A percentile compares a stretch with the other conserved stretches of the same genome.
Evolutionary conservation across 2,113 vertebrate genomes (phyloP).

Genomic region (Ailuropoda melanoleuca): DNA sequence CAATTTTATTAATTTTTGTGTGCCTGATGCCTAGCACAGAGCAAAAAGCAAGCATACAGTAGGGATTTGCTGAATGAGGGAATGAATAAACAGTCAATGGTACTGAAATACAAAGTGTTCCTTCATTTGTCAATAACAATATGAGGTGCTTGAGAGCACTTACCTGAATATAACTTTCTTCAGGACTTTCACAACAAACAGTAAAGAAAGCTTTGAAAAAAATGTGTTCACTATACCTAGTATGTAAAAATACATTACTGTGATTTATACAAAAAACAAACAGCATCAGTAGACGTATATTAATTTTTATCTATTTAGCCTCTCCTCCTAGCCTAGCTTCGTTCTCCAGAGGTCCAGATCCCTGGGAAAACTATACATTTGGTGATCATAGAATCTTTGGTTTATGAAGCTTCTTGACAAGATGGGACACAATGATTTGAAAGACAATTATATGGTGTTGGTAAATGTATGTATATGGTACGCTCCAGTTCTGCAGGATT

Average conservation of each 20-base stretch:
- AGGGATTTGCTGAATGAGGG: background rate
- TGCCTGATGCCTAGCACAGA: background rate
- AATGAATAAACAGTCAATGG: background rate
- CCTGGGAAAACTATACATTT: background rate
- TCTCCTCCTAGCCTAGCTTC: background rate
- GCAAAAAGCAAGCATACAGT: background rate
- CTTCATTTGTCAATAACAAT: background rate
- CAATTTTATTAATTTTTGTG: background rate
- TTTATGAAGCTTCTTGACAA: background rate
- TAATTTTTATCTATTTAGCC: background rate
- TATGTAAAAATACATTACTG: background rate
- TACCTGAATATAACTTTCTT: background rate
- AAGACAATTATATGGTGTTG: background rate
- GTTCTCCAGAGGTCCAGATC: background rate
- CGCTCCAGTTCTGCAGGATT: background rate
- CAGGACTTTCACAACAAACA: background rate
- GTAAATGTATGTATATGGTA: background rate
- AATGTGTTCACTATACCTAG: background rate
- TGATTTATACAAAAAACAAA: background rate
- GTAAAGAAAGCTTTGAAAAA: background rate
- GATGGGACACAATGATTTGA: background rate
- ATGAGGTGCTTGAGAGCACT: background rate
- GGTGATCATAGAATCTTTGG: background rate
- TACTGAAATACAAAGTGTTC: background rate
- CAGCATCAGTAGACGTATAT: background rate